Evolutionary conservation across 2,797 vertebrate species (phyloP), one percentile per base, ranked within the genome.

Genomic region (Anisognathus igniventris): DNA sequence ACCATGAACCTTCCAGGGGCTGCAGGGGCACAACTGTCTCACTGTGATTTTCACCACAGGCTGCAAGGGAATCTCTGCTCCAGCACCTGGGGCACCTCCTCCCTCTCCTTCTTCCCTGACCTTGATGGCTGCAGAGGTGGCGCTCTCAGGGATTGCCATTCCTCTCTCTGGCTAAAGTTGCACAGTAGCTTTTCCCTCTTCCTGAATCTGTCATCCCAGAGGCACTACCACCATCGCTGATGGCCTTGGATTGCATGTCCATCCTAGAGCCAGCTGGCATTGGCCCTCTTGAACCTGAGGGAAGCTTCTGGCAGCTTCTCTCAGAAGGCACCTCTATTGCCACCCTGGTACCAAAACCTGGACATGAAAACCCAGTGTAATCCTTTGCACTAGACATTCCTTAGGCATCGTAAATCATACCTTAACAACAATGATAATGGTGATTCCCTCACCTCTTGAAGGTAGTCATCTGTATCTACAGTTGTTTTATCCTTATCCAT

Each of bases 201-300:
- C 40, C 56, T 45, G 31, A 45, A 71, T 61, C 10, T 40, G 13
- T 72, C 39, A 22, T 33, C 14, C 7, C n/a, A 66, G 48, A 75
- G 21, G 53, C 0, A 0, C 28, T 33, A 6, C 37, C 0, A 0
- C 30, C 3, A 1, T 50, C 0, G 0, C 35, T 40, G 37, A 23
- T 71, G 3, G 39, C 31, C 33, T 66, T 66, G 23, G 33, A 31
- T n/a, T n/a, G 11, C 7, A 2, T 14, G n/a, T 50, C 57, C 0
- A 0, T 40, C 30, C 35, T 84, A 40, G n/a, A 65, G n/a, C n/a
- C 5, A 13, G 8, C 37, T 75, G 20, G 15, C 57, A 19, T 14
- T 70, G 45, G 25, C 30, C 18, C 10, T 53, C 5, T 35, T 68
- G n/a, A 50, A 37, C 64, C 13, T 51, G 19, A 37, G 39, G 6